Evolutionary conservation across 2,797 vertebrate species (phyloP), one percentile per base, ranked within the genome.

Genomic region (Gouania willdenowi): DNA sequence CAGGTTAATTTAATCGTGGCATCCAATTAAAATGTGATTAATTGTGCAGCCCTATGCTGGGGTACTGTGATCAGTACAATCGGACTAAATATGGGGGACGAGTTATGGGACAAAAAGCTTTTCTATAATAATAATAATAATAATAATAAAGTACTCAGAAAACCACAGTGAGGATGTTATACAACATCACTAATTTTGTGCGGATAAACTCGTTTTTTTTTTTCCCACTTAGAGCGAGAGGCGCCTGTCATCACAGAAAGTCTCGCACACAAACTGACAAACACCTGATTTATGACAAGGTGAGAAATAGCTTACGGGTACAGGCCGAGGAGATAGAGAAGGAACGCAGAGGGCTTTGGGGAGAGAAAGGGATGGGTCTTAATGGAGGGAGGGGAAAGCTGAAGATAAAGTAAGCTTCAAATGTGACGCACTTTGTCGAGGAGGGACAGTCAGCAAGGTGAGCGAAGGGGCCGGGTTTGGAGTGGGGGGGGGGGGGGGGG

Each of bases 381-480:
- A 14, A 69, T 3, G 19, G 55, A 42, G 57, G 52, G 52, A 66
- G 49, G 46, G 75, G 68, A 62, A 52, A 60, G 66, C 50, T 49
- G 49, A 3, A 78, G 81, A 75, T 81, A 79, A 81, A 81, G 55
- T 61, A 59, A 68, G 73, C 79, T 71, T 64, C 58, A 62, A 58
- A 70, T 64, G 28, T 39, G 71, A 61, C 21, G 11, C 38, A 57
- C 48, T 72, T 65, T 59, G 59, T 55, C 41, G 55, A 19, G 42
- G 46, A 39, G 33, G 64, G 69, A 59, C 33, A 15, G 51, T 11
- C 65, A 68, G 61, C 57, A 50, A 45, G 53, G 37, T 38, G 42
- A 42, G 34, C 6, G 53, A 66, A 8, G 64, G 23, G 36, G 36
- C 52, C 52, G 14, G 27, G 26, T 15, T 30, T 23, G 19, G 35